Percentiles rank a stretch among this genome's conserved stretches.
Evolutionary conservation across 2,113 vertebrate species (phyloP).

Genomic region (Ascaphus truei): DNA sequence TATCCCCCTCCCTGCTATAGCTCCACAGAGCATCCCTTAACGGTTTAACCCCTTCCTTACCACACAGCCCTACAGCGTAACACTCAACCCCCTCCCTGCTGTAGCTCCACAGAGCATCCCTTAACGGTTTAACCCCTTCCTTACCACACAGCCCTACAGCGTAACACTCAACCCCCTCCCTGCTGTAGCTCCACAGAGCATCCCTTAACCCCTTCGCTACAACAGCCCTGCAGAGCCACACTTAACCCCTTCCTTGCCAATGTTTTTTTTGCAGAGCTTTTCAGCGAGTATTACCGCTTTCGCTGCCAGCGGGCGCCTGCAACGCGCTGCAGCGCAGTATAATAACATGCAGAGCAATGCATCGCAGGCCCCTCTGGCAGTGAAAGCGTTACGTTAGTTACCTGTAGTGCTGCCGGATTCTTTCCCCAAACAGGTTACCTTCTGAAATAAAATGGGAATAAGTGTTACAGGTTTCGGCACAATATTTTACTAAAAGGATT

Average conservation of each 20-base stretch:
- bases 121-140: background rate
- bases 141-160: background rate
- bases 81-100: background rate
- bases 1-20: background rate
- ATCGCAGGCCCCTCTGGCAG: too few species aligned
- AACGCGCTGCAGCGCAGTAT: too few species aligned
- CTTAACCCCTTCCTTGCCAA: background rate
- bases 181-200: background rate
- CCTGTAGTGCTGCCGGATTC: background rate
- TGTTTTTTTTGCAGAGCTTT: too few species aligned
- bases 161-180: background rate
- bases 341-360: too few species aligned
- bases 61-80: background rate
- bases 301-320: too few species aligned
- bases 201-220: background rate
- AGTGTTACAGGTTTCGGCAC: too few species aligned
- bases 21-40: background rate
- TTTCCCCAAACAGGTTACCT: background rate
- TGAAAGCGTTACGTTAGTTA: background rate
- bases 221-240: background rate
- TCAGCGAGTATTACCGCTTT: too few species aligned
- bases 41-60: background rate
- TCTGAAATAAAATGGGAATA: slow-evolving; percentile 15
- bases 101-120: background rate
- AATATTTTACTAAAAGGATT: too few species aligned